These are phyloP conservation scores for Chaenocephalus aceratus DNA, from an alignment of 2,113 vertebrate species.

Conservation along the genomic window DNA sequence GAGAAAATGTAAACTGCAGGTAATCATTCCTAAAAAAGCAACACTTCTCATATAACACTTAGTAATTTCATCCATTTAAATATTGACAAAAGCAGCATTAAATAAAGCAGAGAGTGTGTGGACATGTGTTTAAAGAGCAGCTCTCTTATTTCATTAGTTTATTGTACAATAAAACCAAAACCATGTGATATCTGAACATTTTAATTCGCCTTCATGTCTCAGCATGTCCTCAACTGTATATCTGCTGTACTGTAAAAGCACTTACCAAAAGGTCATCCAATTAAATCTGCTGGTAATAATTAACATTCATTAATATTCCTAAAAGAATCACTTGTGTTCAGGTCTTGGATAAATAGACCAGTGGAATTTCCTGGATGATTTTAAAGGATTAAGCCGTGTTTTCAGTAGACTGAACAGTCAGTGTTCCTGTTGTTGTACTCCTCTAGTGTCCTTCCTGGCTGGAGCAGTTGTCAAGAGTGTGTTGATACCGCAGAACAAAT, in stretches of 20 bases:
- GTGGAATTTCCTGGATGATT: neutral
- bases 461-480: conserved; percentile 14
- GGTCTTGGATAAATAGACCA: neutral
- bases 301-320: neutral
- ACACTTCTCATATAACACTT: too few species aligned
- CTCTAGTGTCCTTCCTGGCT: conserved; percentile 20
- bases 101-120: neutral
- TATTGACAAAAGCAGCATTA: neutral
- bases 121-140: neutral
- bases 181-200: too few species aligned
- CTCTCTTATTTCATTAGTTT: neutral
- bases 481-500: conserved; percentile 56
- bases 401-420: neutral
- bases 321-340: neutral
- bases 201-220: neutral
- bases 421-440: neutral
- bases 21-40: too few species aligned
- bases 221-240: neutral
- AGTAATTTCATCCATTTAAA: neutral
- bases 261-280: neutral
- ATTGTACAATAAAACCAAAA: too few species aligned
- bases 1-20: too few species aligned
- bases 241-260: neutral
- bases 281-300: neutral
- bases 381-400: neutral